phyloP scores from a whole-genome alignment of 2,888 invertebrate species.

The Melanotus villosus region DNA sequence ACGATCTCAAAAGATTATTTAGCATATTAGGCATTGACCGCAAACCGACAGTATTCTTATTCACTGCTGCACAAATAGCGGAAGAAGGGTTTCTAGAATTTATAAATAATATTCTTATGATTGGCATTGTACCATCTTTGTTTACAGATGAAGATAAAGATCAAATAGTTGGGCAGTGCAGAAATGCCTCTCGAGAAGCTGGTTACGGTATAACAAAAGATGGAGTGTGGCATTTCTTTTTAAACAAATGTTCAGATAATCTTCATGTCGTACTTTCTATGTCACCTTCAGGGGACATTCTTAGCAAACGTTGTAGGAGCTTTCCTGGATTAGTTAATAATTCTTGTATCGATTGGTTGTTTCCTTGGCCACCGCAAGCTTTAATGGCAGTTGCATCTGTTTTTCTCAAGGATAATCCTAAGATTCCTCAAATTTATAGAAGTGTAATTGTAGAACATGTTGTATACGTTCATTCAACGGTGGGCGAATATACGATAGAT shows the following conservation, averaged over 20 bases:
- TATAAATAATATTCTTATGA: conserved; percentile 92
- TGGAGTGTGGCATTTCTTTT: conserved; percentile 88
- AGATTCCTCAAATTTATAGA: conserved; percentile 67
- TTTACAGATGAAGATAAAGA: conserved; percentile 94
- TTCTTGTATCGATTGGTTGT: conserved; percentile 94
- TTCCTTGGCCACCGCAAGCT: conserved; percentile 94
- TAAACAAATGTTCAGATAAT: conserved; percentile 83
- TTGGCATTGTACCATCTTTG: conserved; percentile 87
- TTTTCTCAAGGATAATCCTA: conserved; percentile 78
- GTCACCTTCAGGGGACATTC: conserved; percentile 88
- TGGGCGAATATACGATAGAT: conserved; percentile 79
- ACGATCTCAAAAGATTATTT: conserved; percentile 88
- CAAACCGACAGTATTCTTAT: conserved; percentile 86
- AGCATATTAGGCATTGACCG: conserved; percentile 83
- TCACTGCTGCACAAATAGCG: conserved; percentile 86
- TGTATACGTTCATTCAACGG: conserved; percentile 86
- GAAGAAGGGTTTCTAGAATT: conserved; percentile 90
- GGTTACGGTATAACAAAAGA: conserved; percentile 85
- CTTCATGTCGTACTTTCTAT: conserved; percentile 92
- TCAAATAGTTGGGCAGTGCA: conserved; percentile 78
- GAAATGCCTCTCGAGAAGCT: conserved; percentile 78
- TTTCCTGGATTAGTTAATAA: conserved; percentile 95
- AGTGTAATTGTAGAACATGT: conserved; percentile 85
- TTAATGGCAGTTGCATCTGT: conserved; percentile 89
- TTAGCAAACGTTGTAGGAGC: conserved; percentile 88